Percentiles rank a stretch among this genome's conserved stretches.
Conservation (phyloP, 1,140 invertebrate genomes). For the Rhopalosiphum padi region DNA sequence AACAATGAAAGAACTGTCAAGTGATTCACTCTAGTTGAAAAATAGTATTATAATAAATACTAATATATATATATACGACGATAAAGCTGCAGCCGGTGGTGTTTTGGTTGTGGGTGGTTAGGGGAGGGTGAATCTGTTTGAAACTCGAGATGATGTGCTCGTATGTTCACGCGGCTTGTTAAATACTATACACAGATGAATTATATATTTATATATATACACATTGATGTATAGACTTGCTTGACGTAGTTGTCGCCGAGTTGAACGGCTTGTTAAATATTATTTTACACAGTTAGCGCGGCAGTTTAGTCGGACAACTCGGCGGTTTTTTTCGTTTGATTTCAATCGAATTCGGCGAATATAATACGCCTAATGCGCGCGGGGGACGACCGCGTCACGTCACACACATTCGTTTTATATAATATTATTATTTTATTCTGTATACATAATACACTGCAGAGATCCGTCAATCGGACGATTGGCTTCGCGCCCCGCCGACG, state of each 20-base stretch:
- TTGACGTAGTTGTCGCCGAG: neutral
- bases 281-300: neutral
- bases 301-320: neutral
- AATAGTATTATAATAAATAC: neutral
- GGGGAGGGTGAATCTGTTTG: neutral
- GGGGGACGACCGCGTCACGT: neutral
- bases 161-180: neutral
- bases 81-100: neutral
- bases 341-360: neutral
- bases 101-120: neutral
- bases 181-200: neutral
- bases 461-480: neutral
- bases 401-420: neutral
- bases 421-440: conserved; percentile 13
- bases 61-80: neutral
- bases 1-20: neutral
- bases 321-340: neutral
- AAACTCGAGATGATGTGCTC: neutral
- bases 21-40: neutral
- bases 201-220: neutral
- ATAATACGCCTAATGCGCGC: neutral
- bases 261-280: neutral
- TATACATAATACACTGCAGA: neutral
- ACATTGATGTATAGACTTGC: neutral
- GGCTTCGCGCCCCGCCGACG: neutral